These are phyloP conservation scores for Balearica regulorum DNA, from an alignment of 2,797 vertebrate species.

Conservation along the genomic window DNA sequence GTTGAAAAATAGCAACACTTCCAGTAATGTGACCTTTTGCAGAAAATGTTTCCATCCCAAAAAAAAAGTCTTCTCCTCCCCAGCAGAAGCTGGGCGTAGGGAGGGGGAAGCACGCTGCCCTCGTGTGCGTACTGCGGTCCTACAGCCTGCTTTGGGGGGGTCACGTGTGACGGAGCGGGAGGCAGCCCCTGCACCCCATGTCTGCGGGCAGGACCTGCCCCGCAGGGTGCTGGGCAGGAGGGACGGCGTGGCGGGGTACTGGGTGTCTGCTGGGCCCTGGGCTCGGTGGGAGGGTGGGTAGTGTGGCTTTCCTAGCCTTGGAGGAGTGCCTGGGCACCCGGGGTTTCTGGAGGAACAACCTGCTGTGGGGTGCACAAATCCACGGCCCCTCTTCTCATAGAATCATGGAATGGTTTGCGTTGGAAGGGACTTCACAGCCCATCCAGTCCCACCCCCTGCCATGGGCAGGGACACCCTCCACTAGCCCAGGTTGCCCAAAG, in stretches of 20 bases:
- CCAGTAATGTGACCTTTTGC: constrained; percentile 45
- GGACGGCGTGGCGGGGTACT: fast-evolving
- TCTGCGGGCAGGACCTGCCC: background rate
- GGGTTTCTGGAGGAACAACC: background rate
- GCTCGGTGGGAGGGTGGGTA: no score
- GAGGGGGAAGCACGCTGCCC: background rate
- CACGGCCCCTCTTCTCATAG: background rate
- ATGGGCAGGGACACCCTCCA: no score
- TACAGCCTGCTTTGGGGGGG: background rate
- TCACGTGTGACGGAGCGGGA: background rate
- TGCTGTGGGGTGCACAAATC: background rate
- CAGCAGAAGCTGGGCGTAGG: fast-evolving
- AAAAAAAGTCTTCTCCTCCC: background rate
- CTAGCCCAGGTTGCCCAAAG: no score
- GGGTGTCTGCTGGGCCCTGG: background rate
- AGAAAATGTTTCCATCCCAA: background rate
- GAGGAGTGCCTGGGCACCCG: background rate
- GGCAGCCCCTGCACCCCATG: background rate
- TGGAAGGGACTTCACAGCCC: no score
- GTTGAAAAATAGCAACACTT: constrained; percentile 34
- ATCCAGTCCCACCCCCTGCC: no score
- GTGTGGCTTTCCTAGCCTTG: background rate
- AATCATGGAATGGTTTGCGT: no score
- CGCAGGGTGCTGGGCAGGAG: background rate
- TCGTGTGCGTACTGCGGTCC: fast-evolving